A percentile compares a stretch with the other conserved stretches of the same genome.
Conservation (phyloP, 2,113 vertebrate species). For the Myrmecophaga tridactyla region DNA sequence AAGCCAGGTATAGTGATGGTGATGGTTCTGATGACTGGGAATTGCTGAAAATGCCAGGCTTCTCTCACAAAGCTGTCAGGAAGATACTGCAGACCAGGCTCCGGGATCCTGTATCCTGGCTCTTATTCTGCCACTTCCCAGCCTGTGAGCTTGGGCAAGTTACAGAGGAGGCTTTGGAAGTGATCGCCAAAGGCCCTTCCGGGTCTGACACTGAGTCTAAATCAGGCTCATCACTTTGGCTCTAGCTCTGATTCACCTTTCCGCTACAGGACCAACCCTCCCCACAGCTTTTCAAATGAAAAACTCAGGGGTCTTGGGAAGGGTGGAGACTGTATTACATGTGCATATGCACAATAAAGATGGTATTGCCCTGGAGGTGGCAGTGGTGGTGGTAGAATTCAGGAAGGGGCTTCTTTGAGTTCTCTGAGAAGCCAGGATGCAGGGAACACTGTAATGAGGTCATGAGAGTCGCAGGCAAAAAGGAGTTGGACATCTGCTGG, state of each 20-base stretch:
- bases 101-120: neutral
- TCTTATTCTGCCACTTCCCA: slow-evolving; percentile 46
- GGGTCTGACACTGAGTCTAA: slow-evolving; percentile 66
- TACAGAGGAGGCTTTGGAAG: slow-evolving; percentile 46
- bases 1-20: neutral
- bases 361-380: neutral
- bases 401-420: neutral
- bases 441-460: slow-evolving; percentile 66
- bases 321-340: neutral
- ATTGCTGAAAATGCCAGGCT: neutral
- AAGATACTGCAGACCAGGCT: slow-evolving; percentile 11
- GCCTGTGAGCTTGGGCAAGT: slow-evolving; percentile 41
- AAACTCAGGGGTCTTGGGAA: neutral
- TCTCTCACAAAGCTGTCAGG: neutral
- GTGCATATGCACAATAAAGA: neutral
- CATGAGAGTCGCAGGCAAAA: slow-evolving; percentile 64
- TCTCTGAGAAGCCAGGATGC: slow-evolving; percentile 26
- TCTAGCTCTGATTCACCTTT: slow-evolving; percentile 52
- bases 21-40: neutral
- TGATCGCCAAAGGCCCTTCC: slow-evolving; percentile 60
- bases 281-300: neutral
- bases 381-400: neutral
- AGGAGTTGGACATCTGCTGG: slow-evolving; percentile 53
- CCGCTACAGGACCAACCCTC: slow-evolving; percentile 4
- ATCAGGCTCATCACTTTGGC: slow-evolving; percentile 58